Evolutionary conservation across 2,888 invertebrate genomes (phyloP).

Genomic region (Protula sp.): DNA sequence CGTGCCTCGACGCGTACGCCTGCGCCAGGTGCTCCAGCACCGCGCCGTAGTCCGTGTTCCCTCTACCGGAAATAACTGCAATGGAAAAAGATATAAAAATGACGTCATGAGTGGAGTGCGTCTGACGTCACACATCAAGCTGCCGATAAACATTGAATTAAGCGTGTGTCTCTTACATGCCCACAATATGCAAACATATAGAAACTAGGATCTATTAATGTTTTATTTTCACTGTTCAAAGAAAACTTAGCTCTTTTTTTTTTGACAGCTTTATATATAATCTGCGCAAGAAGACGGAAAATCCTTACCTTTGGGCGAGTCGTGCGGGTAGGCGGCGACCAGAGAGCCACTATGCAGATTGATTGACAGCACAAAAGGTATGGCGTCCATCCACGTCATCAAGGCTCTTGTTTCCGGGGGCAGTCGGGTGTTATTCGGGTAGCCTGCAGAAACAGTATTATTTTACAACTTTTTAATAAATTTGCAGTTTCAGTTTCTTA

Average conservation of each 20-base stretch:
- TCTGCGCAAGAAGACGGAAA: too few relatives aligned
- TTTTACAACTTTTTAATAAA: too few relatives aligned
- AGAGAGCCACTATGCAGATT: conserved; percentile 5
- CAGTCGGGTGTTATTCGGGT: not conserved
- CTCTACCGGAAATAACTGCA: conserved; percentile 1
- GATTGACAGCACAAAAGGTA: conserved; percentile 13
- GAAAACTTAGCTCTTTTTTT: too few relatives aligned
- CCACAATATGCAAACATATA: not conserved
- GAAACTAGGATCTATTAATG: not conserved
- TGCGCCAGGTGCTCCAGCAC: conserved; percentile 2
- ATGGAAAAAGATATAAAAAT: not conserved
- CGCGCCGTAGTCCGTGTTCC: conserved; percentile 4
- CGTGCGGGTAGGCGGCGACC: conserved; percentile 10
- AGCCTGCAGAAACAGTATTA: too few relatives aligned
- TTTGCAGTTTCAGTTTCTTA: too few relatives aligned
- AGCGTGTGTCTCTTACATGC: too few relatives aligned
- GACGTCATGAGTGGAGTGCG: too few relatives aligned
- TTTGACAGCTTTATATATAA: too few relatives aligned
- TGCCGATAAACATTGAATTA: too few relatives aligned
- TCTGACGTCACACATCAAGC: too few relatives aligned
- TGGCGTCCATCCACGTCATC: conserved; percentile 33
- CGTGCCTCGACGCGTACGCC: conserved; percentile 1
- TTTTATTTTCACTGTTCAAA: not conserved
- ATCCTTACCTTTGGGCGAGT: not conserved
- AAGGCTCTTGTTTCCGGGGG: conserved; percentile 26